Evolutionary conservation across 2,888 invertebrate genomes (phyloP), one percentile per base, ranked within the genome.

Genomic region (Hyles lineata): DNA sequence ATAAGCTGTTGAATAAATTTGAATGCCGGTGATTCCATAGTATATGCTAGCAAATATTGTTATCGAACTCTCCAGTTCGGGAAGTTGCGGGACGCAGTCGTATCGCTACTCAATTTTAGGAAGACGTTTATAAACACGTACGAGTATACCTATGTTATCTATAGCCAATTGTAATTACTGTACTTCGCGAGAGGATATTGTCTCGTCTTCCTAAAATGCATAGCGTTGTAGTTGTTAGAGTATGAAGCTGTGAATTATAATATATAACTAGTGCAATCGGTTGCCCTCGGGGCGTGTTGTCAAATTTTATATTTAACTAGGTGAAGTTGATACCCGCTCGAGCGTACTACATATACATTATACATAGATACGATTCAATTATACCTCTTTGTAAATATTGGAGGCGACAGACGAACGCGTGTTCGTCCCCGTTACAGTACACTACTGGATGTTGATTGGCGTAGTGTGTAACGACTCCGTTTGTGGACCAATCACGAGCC

Each of bases 251-350:
- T 84, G 85, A 83, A 81, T 82, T 78, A 77, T 80, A 79, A 79
- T 82, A 84, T 84, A 84, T 86, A 84, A 80, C 87, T 89, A 87
- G 90, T 90, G 91, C 90, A 91, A 91, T 89, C 88, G 86, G 84
- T 85, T 84, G 87, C 87, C 85, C 82, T 80, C 77, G 80, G 83
- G 84, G 85, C 78, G 85, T 86, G 85, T 87, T 85, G 86, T 87
- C 85, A 85, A 82, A 80, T 83, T 84, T 80, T 84, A 84, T 82
- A 77, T 78, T 77, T 76, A 77, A 75, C 72, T 72, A 74, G 74
- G 70, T 74, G 23, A 43, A 23, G 17, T 21, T 69, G 43, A 52
- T 58, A 75, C 61, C 29, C 61, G 75, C 75, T 75, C 74, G 62
- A 62, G 75, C 78, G 77, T 82, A 55, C 52, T 55, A 55, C 55